Conservation (phyloP, 2,888 invertebrate species). For the Tenthredo scrophulariae region DNA sequence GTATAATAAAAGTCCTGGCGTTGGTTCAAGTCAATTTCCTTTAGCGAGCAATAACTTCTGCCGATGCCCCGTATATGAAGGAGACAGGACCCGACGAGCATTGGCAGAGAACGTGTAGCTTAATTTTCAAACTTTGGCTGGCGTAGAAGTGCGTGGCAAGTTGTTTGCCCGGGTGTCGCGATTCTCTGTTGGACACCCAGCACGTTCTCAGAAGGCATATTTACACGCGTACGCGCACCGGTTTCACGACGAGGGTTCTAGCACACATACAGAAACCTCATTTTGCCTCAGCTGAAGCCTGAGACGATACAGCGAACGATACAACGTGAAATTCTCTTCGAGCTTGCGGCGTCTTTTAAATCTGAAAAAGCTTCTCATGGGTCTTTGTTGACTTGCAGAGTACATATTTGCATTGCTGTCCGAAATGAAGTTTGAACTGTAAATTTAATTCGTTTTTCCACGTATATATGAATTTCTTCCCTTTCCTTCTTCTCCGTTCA, state of each 20-base stretch:
- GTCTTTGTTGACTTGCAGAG: neutral
- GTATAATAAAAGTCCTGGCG: constrained; percentile 67
- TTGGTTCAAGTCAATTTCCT: constrained; percentile 76
- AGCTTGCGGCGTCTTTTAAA: neutral
- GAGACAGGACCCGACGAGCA: constrained; percentile 30
- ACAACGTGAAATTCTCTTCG: constrained; percentile 12
- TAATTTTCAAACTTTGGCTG: constrained; percentile 66
- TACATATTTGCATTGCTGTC: neutral
- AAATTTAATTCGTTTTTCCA: neutral
- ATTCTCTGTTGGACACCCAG: constrained; percentile 26
- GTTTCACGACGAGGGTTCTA: constrained; percentile 29
- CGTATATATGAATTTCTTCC: neutral
- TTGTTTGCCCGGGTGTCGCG: constrained; percentile 49
- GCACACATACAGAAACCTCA: neutral
- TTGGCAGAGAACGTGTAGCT: constrained; percentile 66
- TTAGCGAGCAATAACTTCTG: constrained; percentile 58
- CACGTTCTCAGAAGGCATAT: constrained; percentile 52
- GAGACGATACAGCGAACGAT: constrained; percentile 17
- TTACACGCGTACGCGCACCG: constrained; percentile 45
- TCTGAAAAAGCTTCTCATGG: neutral
- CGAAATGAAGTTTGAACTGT: neutral
- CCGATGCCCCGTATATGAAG: constrained; percentile 29
- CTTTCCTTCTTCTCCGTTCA: neutral
- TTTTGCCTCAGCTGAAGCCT: constrained; percentile 2
- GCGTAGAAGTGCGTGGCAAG: constrained; percentile 55